Base-by-base conservation (phyloP, 1,140 invertebrate genomes). In the Leptoteleia sp. region DNA sequence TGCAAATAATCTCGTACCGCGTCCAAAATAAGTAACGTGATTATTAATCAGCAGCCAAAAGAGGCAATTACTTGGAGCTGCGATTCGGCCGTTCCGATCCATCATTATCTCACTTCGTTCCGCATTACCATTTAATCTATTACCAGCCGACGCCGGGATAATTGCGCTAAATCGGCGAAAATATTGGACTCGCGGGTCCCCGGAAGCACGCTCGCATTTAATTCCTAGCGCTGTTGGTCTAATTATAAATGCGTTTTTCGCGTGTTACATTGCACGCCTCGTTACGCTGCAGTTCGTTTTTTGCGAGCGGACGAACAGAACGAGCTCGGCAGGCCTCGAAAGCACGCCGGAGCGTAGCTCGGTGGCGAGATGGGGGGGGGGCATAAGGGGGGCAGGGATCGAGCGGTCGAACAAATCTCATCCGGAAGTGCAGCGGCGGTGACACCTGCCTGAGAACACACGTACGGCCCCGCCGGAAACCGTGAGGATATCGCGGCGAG, bases 401-500 rank as follows among this genome's bases (percentile, higher is more conserved):
- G n/a, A n/a, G n/a, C n/a, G n/a, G n/a, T n/a, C n/a, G n/a, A n/a
- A n/a, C 42, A 45, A 80, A 80, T 72, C 65, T 68, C 33, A 65
- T 70, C 67, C 65, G 76, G 65, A 81, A 76, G 67, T 79, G 31
- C 50, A 55, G 61, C 40, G 25, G 7, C 43, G 75, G 72, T 79
- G 81, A 81, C 81, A 81, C 77, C 77, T 81, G 81, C 68, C 62
- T 72, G 59, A 64, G 61, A 64, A 68, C 38, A 64, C 38, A n/a
- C 15, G n/a, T 33, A 12, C 35, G 48, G 67, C 78, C 78, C 70
- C 47, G 76, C 71, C 73, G 81, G 73, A 82, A 80, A 76, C 65
- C 43, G 50, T 52, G n/a, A 45, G 70, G 57, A 75, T 75, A 71
- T 75, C 70, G 22, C 33, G 65, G 71, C 57, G 75, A 79, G 54